phyloP scores from a whole-genome alignment of 2,888 invertebrate species.

The Microplitis manilae region DNA sequence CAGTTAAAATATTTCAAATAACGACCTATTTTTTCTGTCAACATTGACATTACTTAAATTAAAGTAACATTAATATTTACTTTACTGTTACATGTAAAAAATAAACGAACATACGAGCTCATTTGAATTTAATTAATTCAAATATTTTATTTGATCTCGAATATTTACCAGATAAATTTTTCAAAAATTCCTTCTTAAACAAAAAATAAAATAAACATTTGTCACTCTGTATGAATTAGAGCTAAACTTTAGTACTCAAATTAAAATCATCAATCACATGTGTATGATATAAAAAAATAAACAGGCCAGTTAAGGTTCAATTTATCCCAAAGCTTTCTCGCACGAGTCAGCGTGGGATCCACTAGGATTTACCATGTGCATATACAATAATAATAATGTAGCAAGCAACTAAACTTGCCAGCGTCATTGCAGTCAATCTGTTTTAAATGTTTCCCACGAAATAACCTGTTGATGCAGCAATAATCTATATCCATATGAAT shows the following conservation, averaged over 20 bases:
- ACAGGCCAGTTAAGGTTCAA: conserved; percentile 31
- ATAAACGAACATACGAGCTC: no score
- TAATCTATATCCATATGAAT: conserved; percentile 6
- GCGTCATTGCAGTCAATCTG: conserved; percentile 5
- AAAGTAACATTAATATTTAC: no score
- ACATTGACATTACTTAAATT: no score
- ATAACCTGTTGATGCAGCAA: conserved; percentile 23
- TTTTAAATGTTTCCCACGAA: conserved; percentile 11
- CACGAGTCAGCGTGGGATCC: conserved; percentile 36
- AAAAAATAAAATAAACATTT: no score
- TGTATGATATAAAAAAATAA: background rate
- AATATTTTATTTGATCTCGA: no score
- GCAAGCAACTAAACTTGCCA: conserved; percentile 23
- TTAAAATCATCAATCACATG: background rate
- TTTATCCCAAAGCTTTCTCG: conserved; percentile 43
- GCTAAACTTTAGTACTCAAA: background rate
- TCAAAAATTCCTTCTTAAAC: no score
- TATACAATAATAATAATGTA: conserved; percentile 17
- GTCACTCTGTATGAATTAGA: no score
- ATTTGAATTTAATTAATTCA: no score
- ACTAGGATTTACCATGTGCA: conserved; percentile 24
- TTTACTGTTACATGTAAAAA: no score
- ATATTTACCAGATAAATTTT: no score
- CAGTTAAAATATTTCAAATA: no score
- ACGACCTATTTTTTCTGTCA: no score